Evolutionary conservation across 2,888 invertebrate genomes (phyloP).

Genomic region (Pyrocoelia pectoralis): DNA sequence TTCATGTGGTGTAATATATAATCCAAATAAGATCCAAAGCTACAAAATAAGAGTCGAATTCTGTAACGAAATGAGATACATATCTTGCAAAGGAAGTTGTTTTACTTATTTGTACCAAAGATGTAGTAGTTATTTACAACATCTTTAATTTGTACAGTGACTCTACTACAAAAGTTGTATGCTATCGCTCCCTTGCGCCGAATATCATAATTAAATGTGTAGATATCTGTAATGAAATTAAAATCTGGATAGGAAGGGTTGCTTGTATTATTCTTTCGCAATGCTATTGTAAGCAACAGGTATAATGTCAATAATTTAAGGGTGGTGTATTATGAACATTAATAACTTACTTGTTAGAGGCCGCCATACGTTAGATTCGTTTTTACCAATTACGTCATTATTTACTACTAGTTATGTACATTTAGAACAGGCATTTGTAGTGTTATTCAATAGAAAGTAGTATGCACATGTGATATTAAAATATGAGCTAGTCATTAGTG

Average conservation of each 20-base stretch:
- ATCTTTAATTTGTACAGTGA: no score
- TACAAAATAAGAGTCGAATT: no score
- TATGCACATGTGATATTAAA: slow-evolving; percentile 30
- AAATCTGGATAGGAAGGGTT: background rate
- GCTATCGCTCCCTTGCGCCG: no score
- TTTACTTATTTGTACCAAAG: no score
- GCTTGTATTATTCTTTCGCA: background rate
- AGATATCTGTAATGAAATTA: background rate
- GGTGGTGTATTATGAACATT: slow-evolving; percentile 12
- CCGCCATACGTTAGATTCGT: slow-evolving; percentile 19
- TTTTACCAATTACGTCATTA: slow-evolving; percentile 29
- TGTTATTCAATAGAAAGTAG: slow-evolving; percentile 35
- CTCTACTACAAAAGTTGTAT: no score
- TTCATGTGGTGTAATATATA: no score
- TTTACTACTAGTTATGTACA: slow-evolving; percentile 21
- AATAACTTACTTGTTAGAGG: slow-evolving; percentile 12
- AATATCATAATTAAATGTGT: slow-evolving; percentile 1
- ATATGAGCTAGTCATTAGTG: slow-evolving; percentile 31
- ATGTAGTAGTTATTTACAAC: no score
- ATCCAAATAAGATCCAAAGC: no score
- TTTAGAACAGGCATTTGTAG: slow-evolving; percentile 17
- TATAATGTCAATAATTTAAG: slow-evolving; percentile 23
- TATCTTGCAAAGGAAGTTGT: no score
- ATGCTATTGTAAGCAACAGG: slow-evolving; percentile 9
- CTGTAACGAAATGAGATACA: no score